Percentiles rank a stretch among this genome's conserved stretches.
Evolutionary conservation across 2,888 invertebrate genomes (phyloP).

Genomic region (Pachymerium ferrugineum): DNA sequence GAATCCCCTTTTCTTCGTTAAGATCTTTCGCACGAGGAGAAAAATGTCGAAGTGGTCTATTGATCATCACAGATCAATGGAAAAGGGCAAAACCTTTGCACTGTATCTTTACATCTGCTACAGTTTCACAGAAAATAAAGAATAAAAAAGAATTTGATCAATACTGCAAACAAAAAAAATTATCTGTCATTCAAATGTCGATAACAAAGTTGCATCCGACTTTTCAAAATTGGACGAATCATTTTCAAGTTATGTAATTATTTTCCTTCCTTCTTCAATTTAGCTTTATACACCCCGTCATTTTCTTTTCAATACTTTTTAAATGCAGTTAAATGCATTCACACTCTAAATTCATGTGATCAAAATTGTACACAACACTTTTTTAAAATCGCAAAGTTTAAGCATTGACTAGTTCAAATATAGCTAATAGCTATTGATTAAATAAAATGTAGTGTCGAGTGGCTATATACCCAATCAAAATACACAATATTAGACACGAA

Average conservation of each 20-base stretch:
- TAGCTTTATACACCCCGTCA: too few relatives aligned
- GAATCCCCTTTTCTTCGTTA: neutral
- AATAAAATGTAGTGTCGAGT: too few relatives aligned
- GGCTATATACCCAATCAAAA: too few relatives aligned
- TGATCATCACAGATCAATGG: constrained; percentile 4
- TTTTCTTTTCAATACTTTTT: too few relatives aligned
- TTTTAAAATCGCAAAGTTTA: too few relatives aligned
- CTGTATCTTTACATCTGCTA: constrained; percentile 15
- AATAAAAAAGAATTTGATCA: neutral
- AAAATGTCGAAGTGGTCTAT: constrained; percentile 15
- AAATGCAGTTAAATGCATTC: too few relatives aligned
- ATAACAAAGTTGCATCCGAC: neutral
- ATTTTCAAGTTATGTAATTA: constrained; percentile 3
- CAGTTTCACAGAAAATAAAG: neutral
- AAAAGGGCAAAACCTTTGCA: constrained; percentile 15
- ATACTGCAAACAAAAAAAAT: neutral
- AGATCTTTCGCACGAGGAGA: constrained; percentile 3
- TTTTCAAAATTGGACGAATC: constrained; percentile 4
- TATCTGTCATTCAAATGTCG: constrained; percentile 11
- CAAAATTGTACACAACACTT: too few relatives aligned
- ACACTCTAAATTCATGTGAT: too few relatives aligned
- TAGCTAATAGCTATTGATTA: too few relatives aligned
- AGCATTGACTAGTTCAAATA: too few relatives aligned
- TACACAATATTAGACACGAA: too few relatives aligned
- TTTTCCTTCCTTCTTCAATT: neutral